These are phyloP conservation scores for Muntiacus muntjak DNA, from an alignment of 2,113 vertebrate genomes.

Conservation along the genomic window DNA sequence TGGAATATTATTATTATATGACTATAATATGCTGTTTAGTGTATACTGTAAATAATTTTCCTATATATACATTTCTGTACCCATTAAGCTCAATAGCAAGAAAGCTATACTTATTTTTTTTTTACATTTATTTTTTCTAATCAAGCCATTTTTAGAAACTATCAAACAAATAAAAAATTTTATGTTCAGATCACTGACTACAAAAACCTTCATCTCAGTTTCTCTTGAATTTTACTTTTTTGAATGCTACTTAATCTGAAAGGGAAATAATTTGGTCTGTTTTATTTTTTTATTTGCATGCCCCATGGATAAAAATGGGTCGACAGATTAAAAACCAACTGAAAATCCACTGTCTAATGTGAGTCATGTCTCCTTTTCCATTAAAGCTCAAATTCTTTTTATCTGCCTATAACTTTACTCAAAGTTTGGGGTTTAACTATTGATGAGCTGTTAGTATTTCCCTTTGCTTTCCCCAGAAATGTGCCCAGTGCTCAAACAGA, in stretches of 20 bases:
- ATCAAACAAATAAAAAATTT: not conserved
- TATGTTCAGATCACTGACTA: not conserved
- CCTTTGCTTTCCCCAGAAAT: not conserved
- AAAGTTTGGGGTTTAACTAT: not conserved
- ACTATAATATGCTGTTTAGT: not conserved
- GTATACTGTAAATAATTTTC: not conserved
- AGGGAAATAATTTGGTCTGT: not conserved
- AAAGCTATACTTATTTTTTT: not conserved
- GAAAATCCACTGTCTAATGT: not conserved
- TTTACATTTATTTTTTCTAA: not conserved
- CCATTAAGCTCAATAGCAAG: not conserved
- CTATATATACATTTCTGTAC: not conserved
- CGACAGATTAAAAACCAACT: not conserved
- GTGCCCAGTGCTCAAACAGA: not conserved
- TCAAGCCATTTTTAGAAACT: constrained; percentile 14
- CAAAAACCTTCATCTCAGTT: not conserved
- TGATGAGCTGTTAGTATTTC: not conserved
- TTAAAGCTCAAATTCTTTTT: not conserved
- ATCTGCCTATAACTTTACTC: constrained; percentile 1
- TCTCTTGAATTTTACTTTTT: constrained; percentile 6
- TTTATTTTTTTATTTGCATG: constrained; percentile 2
- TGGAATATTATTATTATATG: not conserved
- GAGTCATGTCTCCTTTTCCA: not conserved
- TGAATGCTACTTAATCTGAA: not conserved
- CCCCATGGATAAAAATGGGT: not conserved